Evolutionary conservation across 2,797 vertebrate genomes (phyloP), one percentile per base, ranked within the genome.

Genomic region (Australoheros facetus): DNA sequence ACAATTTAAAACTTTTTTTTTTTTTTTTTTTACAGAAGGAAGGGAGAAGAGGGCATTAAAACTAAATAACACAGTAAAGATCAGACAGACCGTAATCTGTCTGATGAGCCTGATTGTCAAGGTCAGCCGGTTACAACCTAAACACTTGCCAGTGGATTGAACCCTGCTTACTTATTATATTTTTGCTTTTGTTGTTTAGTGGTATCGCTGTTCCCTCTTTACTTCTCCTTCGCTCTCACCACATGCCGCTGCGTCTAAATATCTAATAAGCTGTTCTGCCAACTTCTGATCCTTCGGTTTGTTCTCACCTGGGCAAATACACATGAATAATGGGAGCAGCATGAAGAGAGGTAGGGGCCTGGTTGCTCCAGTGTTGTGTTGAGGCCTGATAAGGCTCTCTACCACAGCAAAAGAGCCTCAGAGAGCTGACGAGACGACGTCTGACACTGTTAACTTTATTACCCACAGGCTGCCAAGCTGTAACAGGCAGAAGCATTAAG

Each of bases 251-350:
- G 54, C 19, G 48, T 79, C 83, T 93, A 90, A 95, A 95, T 94
- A 92, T 94, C 93, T 93, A 89, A 93, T 95, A 91, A 93, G 93
- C 91, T 85, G 87, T 87, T 93, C 87, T 90, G 87, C 85, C 90
- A 91, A 87, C 72, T 88, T 94, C 85, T 90, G 89, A 92, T 92
- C 91, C 89, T 9, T 45, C 26, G 83, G 90, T 94, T 94, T 94
- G 92, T 95, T 94, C 92, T 94, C 93, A 93, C 92, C 94, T 91
- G 91, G 88, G 94, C 85, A 94, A 94, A 94, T 90, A 91, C 90
- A 88, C 91, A 93, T 95, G 80, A 94, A 95, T 95, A 94, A 95
- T 95, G 87, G 84, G 95, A 81, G 76, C 69, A 1, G 77, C 72
- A 14, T 79, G 66, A 83, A 87, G 84, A 81, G 87, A 90, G 77